Base-by-base conservation (phyloP, 1,140 invertebrate species). In the Heliconius congener region DNA sequence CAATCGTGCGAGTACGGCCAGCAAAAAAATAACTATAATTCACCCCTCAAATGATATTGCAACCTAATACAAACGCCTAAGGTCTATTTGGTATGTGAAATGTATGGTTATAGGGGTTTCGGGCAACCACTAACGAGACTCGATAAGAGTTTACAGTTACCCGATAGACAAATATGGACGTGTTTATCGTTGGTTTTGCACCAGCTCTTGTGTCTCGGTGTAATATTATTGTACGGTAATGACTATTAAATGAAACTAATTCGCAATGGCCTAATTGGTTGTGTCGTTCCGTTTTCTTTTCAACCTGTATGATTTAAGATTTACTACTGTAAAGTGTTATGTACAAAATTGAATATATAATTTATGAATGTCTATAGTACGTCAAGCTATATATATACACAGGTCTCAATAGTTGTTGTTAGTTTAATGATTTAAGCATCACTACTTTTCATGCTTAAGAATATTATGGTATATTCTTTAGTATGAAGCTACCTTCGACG, bases 121-220 rank as follows among this genome's bases (percentile, higher is more conserved):
- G 83, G 87, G 90, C 90, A 87, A 87, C 87, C 88, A 82, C 88
- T 93, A 94, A 93, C 91, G 91, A 93, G 89, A 78, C 52, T 77
- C 89, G 92, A 94, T 94, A 94, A 93, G 90, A 88, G 77, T 85
- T 88, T 90, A 91, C 87, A 89, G 93, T 90, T 88, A 88, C 85
- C 89, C 87, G 91, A 94, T 94, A 94, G 91, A 94, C 93, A 93
- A 94, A 94, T 94, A 94, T 91, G 92, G 93, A 91, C 88, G 87
- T 90, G 88, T 92, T 93, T 94, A 93, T 94, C 91, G 89, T 87
- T 82, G 85, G 85, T 84, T 91, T 93, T 93, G 89, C 91, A 89
- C 88, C 88, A 71, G 52, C 39, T 74, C 85, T 78, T 73, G 79
- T 87, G 83, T 85, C 83, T 83, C 75, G 83, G 86, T 81, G 86